Conservation (phyloP, 53 echinoderm and acorn worm genomes). For the Holothuria leucospilota region DNA sequence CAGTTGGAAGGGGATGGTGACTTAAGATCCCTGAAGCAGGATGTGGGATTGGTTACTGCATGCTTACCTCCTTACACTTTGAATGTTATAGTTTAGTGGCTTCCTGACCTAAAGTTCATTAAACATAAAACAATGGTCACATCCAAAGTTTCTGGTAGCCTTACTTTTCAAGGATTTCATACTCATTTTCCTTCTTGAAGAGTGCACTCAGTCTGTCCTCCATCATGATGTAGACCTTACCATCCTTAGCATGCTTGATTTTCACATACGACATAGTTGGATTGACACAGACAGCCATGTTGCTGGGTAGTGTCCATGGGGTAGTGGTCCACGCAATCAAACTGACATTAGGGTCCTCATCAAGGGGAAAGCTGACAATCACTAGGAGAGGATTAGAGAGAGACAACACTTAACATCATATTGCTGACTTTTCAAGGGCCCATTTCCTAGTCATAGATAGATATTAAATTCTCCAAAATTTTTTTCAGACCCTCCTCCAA, state of each 20-base stretch:
- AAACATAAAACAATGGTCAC: too few relatives aligned
- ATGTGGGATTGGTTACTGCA: too few relatives aligned
- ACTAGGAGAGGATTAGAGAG: conserved; percentile 52
- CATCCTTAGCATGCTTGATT: conserved; percentile 86
- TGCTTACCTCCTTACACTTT: too few relatives aligned
- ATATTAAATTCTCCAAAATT: too few relatives aligned
- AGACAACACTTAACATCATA: background rate
- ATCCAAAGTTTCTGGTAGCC: too few relatives aligned
- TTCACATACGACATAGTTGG: conserved; percentile 88
- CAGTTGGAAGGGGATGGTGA: too few relatives aligned
- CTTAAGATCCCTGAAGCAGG: too few relatives aligned
- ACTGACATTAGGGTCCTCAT: conserved; percentile 83
- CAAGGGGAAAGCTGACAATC: conserved; percentile 93
- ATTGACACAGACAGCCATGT: conserved; percentile 95
- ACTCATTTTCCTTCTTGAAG: conserved; percentile 94
- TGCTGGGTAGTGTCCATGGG: conserved; percentile 98
- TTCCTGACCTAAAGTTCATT: too few relatives aligned
- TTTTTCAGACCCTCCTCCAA: too few relatives aligned
- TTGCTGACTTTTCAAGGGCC: too few relatives aligned
- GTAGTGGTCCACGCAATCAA: conserved; percentile 99
- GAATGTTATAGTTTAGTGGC: too few relatives aligned
- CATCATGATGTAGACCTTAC: conserved; percentile 95
- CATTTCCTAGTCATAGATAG: too few relatives aligned
- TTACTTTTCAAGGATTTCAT: conserved; percentile 77
- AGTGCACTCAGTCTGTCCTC: conserved; percentile 89